phyloP scores from a whole-genome alignment of 2,113 vertebrate genomes.

The Zapus hudsonius region DNA sequence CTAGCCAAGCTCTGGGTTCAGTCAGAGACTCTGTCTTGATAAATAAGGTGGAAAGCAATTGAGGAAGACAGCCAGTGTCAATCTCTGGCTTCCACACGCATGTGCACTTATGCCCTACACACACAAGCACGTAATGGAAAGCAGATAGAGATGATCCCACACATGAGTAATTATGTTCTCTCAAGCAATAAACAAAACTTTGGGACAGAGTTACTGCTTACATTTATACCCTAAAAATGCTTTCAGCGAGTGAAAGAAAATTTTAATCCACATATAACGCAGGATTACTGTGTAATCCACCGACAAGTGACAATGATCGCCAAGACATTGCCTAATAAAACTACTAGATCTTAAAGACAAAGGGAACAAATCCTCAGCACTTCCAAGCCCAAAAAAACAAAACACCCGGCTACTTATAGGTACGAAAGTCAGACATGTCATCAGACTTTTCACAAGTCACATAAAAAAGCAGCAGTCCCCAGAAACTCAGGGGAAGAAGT shows the following conservation, averaged over 20 bases:
- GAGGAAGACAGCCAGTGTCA: too few species aligned
- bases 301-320: background rate
- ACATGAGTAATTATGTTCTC: background rate
- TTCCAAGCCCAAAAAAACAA: background rate
- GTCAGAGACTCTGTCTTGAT: too few species aligned
- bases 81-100: too few species aligned
- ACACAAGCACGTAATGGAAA: too few species aligned
- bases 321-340: slow-evolving; percentile 18
- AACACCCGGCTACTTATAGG: background rate
- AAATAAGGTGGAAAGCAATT: too few species aligned
- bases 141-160: background rate
- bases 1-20: too few species aligned
- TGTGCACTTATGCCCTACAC: too few species aligned
- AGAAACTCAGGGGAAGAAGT: background rate
- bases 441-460: background rate
- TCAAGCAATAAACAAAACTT: slow-evolving; percentile 16
- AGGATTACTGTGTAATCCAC: background rate
- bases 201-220: background rate
- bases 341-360: background rate
- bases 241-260: slow-evolving; percentile 27
- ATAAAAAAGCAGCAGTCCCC: background rate
- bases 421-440: background rate
- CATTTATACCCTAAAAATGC: background rate
- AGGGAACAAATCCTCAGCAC: background rate
- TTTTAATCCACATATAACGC: background rate